A percentile compares a stretch with the other conserved stretches of the same genome.
phyloP scores from a whole-genome alignment of 1,140 invertebrate genomes.

The Sesamia nonagrioides region DNA sequence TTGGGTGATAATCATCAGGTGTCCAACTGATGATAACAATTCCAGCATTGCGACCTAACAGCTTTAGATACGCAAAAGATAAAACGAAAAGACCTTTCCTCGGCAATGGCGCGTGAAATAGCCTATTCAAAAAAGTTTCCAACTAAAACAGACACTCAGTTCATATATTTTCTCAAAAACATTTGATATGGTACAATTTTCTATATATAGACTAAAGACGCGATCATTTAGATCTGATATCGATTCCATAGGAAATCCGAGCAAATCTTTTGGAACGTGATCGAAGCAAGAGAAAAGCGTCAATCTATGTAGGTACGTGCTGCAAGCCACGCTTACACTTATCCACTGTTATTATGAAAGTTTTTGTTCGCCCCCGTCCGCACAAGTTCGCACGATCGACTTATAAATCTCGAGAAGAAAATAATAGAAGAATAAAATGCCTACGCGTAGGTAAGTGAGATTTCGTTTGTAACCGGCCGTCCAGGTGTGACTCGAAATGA shows the following conservation, averaged over 20 bases:
- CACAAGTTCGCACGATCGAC: constrained; percentile 55
- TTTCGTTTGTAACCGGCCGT: background rate
- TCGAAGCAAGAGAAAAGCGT: constrained; percentile 20
- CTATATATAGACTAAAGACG: constrained; percentile 19
- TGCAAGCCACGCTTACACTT: constrained; percentile 42
- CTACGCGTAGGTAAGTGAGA: constrained; percentile 38
- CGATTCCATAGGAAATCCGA: constrained; percentile 38
- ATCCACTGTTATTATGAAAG: constrained; percentile 58
- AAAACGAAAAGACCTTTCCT: constrained; percentile 32
- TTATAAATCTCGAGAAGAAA: constrained; percentile 58
- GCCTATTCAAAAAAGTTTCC: constrained; percentile 40
- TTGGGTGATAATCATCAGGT: constrained; percentile 18
- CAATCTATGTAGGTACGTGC: constrained; percentile 38
- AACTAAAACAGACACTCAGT: constrained; percentile 14
- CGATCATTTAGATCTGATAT: constrained; percentile 41
- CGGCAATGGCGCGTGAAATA: constrained; percentile 34
- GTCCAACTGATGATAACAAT: constrained; percentile 33
- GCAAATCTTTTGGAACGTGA: constrained; percentile 40
- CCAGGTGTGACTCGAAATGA: constrained; percentile 36
- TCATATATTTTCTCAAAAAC: constrained; percentile 12
- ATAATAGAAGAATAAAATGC: constrained; percentile 51
- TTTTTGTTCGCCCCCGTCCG: constrained; percentile 46
- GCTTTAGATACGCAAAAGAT: constrained; percentile 15
- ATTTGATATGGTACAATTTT: constrained; percentile 36
- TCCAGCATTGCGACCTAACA: constrained; percentile 4